Conservation (phyloP, 2,113 vertebrate genomes). For the Zosterops pallidus region DNA sequence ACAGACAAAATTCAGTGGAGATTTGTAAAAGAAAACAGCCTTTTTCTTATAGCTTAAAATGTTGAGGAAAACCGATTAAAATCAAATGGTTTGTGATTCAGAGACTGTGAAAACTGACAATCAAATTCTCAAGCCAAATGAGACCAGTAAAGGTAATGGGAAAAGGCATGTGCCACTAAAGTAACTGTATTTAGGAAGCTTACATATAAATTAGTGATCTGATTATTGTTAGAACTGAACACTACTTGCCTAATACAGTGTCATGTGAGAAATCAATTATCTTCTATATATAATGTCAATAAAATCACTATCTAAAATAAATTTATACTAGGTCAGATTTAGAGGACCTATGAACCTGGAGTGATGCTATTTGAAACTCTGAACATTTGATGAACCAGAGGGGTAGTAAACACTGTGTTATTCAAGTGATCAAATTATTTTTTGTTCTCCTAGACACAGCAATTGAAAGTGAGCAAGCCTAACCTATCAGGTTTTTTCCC, state of each 20-base stretch:
- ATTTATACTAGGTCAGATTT: not conserved
- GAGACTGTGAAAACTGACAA: not conserved
- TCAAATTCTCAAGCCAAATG: not conserved
- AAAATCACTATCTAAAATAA: not conserved
- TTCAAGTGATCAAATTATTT: not conserved
- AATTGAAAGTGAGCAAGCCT: not conserved
- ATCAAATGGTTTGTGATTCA: not conserved
- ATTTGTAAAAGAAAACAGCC: not conserved
- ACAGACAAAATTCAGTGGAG: not conserved
- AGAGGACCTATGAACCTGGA: not conserved
- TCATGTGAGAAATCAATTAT: not conserved
- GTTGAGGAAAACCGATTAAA: not conserved
- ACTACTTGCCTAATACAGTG: not conserved
- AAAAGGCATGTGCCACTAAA: not conserved
- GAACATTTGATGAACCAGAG: not conserved
- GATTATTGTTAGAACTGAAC: not conserved
- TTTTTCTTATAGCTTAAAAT: not conserved
- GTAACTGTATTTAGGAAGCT: not conserved
- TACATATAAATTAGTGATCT: not conserved
- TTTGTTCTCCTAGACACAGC: not conserved
- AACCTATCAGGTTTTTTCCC: not conserved
- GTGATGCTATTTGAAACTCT: not conserved
- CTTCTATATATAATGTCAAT: not conserved
- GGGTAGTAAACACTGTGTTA: not conserved
- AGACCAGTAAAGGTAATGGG: not conserved